Conservation (phyloP, 2,888 invertebrate genomes). For the Linnaemya tessellans region DNA sequence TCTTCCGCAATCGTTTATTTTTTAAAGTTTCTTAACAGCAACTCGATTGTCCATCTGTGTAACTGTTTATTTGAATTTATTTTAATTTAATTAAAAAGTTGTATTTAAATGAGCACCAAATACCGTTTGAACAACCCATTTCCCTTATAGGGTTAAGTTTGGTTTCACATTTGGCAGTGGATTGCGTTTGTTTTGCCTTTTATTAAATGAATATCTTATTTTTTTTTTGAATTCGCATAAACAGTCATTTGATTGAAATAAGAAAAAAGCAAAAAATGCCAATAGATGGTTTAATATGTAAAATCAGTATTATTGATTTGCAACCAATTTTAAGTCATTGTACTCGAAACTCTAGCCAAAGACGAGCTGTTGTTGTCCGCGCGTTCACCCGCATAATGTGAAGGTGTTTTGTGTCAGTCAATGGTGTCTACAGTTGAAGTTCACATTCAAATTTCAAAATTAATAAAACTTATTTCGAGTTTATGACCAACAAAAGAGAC, state of each 20-base stretch:
- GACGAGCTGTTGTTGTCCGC: conserved; percentile 42
- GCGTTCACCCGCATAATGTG: conserved; percentile 64
- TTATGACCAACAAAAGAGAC: conserved; percentile 40
- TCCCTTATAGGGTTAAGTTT: conserved; percentile 55
- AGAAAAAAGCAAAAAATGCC: conserved; percentile 14
- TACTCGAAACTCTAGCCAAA: not conserved
- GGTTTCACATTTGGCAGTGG: conserved; percentile 33
- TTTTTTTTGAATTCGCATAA: conserved; percentile 33
- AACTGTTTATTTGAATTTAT: conserved; percentile 2
- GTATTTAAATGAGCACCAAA: conserved; percentile 53
- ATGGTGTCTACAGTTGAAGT: conserved; percentile 19
- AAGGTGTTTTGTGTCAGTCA: conserved; percentile 51
- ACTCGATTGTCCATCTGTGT: not conserved
- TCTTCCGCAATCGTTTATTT: not conserved
- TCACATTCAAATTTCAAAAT: conserved; percentile 23
- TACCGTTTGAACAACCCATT: conserved; percentile 18
- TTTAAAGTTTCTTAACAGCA: not conserved
- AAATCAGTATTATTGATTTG: conserved; percentile 17
- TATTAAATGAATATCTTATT: not conserved
- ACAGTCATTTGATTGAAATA: not conserved
- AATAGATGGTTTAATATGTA: conserved; percentile 33
- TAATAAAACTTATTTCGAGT: conserved; percentile 5
- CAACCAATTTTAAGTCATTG: conserved; percentile 13
- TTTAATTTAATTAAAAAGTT: conserved; percentile 35
- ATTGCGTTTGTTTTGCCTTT: conserved; percentile 7